Base-by-base conservation (phyloP, 2,797 vertebrate genomes). In the Rhadinocentrus ornatus region DNA sequence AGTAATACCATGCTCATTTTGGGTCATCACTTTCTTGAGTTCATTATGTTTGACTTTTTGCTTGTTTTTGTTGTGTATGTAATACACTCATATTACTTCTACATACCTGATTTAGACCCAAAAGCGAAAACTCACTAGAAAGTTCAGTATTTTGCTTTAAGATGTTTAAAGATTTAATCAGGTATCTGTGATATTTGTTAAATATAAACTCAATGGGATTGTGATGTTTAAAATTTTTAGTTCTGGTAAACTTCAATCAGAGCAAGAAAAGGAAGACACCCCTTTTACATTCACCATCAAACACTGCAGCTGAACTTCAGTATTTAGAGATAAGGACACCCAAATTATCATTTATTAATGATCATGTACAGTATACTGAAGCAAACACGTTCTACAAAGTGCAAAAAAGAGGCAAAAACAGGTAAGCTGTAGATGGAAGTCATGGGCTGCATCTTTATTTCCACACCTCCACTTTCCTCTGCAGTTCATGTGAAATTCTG, bases 401-500 rank as follows among this genome's bases (percentile, higher is more conserved):
- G 48, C 16, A 3, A 29, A n/a, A 34, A 29, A 44, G n/a, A 15
- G 13, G 12, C 1, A 15, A 39, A 54, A 24, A 53, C 27, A 15
- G 20, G n/a, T 7, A 18, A 44, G 5, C 6, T 18, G 41, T 44
- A 18, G 5, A 18, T 20, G 18, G 6, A 44, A 44, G 41, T 44
- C 41, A 9, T 11, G 2, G n/a, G n/a, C n/a, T n/a, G n/a, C 9
- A 7, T 22, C n/a, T 10, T 48, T n/a, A 22, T 22, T 48, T 24
- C 20, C 39, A 41, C 39, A 68, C 70, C 54, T 39, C 44, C 26
- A 77, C 63, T 80, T 88, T 72, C 65, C 66, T 80, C 70, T 34
- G 79, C 74, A 73, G 75, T 86, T 76, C 63, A 6, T 50, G 60
- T 69, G 46, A 37, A 83, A 66, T 39, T n/a, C 61, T 63, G 73